These are phyloP conservation scores for Odontesthes bonariensis DNA, from an alignment of 2,113 vertebrate genomes.

Conservation along the genomic window DNA sequence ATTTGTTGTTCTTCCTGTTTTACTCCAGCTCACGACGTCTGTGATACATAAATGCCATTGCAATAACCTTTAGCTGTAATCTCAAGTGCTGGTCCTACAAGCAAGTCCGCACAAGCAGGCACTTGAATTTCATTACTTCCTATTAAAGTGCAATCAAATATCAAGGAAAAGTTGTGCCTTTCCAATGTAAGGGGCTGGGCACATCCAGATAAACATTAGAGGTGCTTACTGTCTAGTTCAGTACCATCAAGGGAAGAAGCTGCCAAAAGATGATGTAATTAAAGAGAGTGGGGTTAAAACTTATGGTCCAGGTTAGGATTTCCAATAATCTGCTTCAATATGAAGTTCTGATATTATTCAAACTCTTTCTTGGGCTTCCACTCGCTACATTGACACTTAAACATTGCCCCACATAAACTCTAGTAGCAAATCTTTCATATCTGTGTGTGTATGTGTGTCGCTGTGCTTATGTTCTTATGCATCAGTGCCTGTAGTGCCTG, in stretches of 20 bases:
- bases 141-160: background rate
- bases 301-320: background rate
- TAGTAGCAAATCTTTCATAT: background rate
- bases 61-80: slow-evolving; percentile 7
- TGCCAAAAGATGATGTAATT: background rate
- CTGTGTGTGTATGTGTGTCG: background rate
- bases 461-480: background rate
- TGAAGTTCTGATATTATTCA: slow-evolving; percentile 6
- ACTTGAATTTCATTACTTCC: background rate
- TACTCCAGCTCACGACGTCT: background rate
- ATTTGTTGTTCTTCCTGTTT: background rate
- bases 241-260: background rate
- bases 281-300: background rate
- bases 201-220: background rate
- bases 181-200: background rate
- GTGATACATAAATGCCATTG: background rate
- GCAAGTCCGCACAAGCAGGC: slow-evolving; percentile 10
- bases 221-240: background rate
- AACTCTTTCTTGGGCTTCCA: background rate
- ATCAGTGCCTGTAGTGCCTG: background rate
- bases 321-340: background rate
- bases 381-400: background rate
- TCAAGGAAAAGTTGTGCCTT: background rate
- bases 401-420: background rate
- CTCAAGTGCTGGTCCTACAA: background rate